A percentile compares a stretch with the other conserved stretches of the same genome.
Evolutionary conservation across 2,888 invertebrate genomes (phyloP).

Genomic region (Suillia variegata): DNA sequence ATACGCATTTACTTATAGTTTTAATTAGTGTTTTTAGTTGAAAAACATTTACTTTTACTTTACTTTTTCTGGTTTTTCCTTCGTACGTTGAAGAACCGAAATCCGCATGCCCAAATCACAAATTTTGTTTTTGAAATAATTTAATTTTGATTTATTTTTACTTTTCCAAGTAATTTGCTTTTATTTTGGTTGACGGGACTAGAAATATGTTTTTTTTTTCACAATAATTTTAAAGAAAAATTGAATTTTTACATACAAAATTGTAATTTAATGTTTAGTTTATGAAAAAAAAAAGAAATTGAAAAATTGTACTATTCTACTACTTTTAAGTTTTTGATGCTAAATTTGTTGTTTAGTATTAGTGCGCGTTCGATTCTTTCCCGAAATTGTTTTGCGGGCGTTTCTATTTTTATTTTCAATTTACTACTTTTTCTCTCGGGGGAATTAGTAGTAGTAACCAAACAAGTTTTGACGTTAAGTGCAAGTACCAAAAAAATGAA

Average conservation of each 20-base stretch:
- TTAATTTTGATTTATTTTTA: not conserved
- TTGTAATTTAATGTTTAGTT: slow-evolving; percentile 11
- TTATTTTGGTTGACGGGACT: slow-evolving; percentile 62
- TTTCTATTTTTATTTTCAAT: too few species aligned
- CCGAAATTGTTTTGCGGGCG: too few species aligned
- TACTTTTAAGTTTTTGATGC: slow-evolving; percentile 14
- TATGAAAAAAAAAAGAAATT: slow-evolving; percentile 22
- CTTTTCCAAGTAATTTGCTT: slow-evolving; percentile 37
- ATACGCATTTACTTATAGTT: not conserved
- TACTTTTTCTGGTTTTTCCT: too few species aligned
- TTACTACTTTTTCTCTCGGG: too few species aligned
- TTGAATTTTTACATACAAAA: slow-evolving; percentile 19
- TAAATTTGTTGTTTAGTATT: slow-evolving; percentile 28
- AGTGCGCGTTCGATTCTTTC: too few species aligned
- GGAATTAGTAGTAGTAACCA: too few species aligned
- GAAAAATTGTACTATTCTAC: slow-evolving; percentile 34
- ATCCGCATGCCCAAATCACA: too few species aligned
- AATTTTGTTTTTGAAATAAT: not conserved
- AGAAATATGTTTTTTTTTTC: too few species aligned
- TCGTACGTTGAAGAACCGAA: too few species aligned
- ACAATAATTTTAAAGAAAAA: too few species aligned
- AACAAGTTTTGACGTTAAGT: slow-evolving; percentile 21
- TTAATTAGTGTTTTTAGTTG: too few species aligned
- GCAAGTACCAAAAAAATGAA: slow-evolving; percentile 13
- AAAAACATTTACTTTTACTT: too few species aligned